Evolutionary conservation across 2,113 vertebrate genomes (phyloP), one percentile per base, ranked within the genome.

Genomic region (Phodopus roborovskii): DNA sequence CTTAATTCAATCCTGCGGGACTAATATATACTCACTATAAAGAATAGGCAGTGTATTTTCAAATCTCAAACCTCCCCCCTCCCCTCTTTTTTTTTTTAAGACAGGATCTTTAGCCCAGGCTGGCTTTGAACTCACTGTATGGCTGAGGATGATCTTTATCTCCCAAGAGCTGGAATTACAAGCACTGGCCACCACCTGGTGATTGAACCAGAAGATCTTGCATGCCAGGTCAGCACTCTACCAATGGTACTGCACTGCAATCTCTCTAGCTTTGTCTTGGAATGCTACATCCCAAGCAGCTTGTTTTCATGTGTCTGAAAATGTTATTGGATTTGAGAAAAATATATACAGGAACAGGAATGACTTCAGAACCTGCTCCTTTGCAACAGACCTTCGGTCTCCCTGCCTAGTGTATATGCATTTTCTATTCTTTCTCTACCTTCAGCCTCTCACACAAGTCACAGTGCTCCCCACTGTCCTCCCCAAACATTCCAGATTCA

Each of bases 271-370:
- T 91, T 96, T 93, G 60, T 83, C 95, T 92, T 84, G 64, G 82
- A 94, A 88, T 87, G 68, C 73, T 85, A 19, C 79, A 86, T 91
- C 91, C 92, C 90, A 96, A 93, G 78, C 22, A 85, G 79, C 48
- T 73, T 71, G 22, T 79, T 86, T 93, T 93, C 93, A 60, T 50
- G n/a, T 71, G 36, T 88, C 48, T 39, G 74, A 84, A 88, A 95
- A 87, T 92, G 78, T 33, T 74, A 96, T 94, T 28, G 48, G 45
- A n/a, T 62, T 97, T 96, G 83, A 88, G 62, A 91, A 96, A 96
- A 73, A 88, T 56, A 84, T 7, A 50, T 1, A 16, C n/a, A 74
- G 45, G 83, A 78, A 74, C 33, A 83, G 86, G 50, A 88, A 42
- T 50, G 85, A 94, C 81, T 81, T 90, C 45, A 71, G 24, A 0